These are phyloP conservation scores for Coptodon bakossiorum DNA, from an alignment of 2,113 vertebrate genomes.

Conservation along the genomic window DNA sequence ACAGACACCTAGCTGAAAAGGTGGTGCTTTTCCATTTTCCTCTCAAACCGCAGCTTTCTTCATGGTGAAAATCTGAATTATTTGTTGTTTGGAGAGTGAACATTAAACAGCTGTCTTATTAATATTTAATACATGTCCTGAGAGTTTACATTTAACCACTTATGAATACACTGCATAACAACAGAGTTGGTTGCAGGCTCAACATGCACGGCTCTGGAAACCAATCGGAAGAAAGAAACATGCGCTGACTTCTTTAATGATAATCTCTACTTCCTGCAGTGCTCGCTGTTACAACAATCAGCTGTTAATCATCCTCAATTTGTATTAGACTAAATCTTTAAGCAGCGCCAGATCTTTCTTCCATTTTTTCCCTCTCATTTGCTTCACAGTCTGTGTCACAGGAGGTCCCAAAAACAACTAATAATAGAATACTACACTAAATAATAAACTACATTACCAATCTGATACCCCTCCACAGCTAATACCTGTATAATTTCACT, in stretches of 20 bases:
- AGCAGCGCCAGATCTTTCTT: not conserved
- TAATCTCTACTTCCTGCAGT: not conserved
- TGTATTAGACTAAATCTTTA: not conserved
- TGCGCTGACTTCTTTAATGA: not conserved
- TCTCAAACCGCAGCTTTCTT: not conserved
- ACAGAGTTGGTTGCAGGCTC: not conserved
- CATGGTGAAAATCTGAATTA: not conserved
- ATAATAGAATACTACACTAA: not conserved
- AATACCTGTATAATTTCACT: not conserved
- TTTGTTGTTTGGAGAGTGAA: not conserved
- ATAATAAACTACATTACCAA: not conserved
- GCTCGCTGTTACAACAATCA: not conserved
- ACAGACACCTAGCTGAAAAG: not conserved
- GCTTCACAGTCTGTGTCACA: slow-evolving; percentile 7
- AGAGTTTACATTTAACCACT: slow-evolving; percentile 28
- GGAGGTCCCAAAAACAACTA: not conserved
- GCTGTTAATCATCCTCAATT: not conserved
- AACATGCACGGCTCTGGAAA: not conserved
- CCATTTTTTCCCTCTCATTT: not conserved
- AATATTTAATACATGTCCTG: slow-evolving; percentile 33
- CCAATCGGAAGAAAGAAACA: not conserved
- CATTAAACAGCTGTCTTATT: not conserved
- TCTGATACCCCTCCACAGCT: not conserved
- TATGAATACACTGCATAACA: not conserved
- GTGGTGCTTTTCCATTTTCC: not conserved